Evolutionary conservation across 2,113 vertebrate genomes (phyloP).

Genomic region (Xenopus borealis): DNA sequence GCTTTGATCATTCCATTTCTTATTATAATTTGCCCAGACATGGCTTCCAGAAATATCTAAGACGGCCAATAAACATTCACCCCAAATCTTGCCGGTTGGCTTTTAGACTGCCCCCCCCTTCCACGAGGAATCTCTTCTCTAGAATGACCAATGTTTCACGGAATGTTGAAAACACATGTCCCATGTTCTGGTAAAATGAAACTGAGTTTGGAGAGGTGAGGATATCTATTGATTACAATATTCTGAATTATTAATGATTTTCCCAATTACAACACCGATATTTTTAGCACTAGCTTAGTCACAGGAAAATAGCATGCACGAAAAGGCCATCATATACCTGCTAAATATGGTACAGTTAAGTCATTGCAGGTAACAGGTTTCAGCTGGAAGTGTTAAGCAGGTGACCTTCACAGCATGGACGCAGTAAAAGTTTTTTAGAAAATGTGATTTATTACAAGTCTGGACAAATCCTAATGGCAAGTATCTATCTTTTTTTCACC

Average conservation of each 20-base stretch:
- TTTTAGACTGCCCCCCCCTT: too few species aligned
- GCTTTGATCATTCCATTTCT: too few species aligned
- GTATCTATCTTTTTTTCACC: too few species aligned
- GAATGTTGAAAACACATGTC: neutral
- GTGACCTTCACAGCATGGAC: neutral
- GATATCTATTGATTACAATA: constrained; percentile 41
- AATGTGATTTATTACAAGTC: too few species aligned
- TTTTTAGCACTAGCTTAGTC: constrained; percentile 24
- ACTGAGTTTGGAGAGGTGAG: constrained; percentile 6
- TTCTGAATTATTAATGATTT: constrained; percentile 39
- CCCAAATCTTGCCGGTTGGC: too few species aligned
- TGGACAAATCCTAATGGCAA: too few species aligned
- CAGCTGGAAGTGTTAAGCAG: neutral
- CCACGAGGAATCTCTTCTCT: too few species aligned
- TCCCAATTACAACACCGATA: constrained; percentile 37
- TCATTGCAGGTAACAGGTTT: neutral
- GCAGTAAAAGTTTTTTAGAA: too few species aligned
- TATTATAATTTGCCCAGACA: too few species aligned
- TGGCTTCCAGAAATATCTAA: too few species aligned
- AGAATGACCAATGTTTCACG: neutral
- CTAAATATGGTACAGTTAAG: neutral
- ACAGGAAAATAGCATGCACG: constrained; percentile 13
- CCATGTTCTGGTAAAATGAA: constrained; percentile 11
- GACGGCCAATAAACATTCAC: too few species aligned
- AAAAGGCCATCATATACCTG: neutral